Evolutionary conservation across 1,140 invertebrate genomes (phyloP), one percentile per base, ranked within the genome.

Genomic region (Polyergus mexicanus): DNA sequence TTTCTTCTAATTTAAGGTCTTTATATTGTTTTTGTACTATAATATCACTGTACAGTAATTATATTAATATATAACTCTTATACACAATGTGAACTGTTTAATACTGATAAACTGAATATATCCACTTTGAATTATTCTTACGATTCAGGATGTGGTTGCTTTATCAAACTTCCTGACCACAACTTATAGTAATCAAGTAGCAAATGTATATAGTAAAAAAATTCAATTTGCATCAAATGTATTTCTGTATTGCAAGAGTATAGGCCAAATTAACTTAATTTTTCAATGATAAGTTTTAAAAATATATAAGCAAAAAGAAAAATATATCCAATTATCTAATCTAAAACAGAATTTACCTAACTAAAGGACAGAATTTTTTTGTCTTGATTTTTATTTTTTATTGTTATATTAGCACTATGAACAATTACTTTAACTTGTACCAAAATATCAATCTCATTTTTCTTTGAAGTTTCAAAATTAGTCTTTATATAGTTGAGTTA

Each of bases 111-210:
- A 51, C 44, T 16, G n/a, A 19, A 4, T 80, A 19, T 41, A 16
- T 68, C 19, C 28, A 19, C 58, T 51, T 74, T 69, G 28, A 62
- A 77, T 66, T 72, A 28, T 58, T 69, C 11, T 19, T 58, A 56
- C 32, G 6, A 10, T 66, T 25, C 66, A 89, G 91, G 91, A 92
- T 84, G 88, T 88, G 91, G 89, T 92, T n/a, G 11, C 65, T 86
- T 89, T 92, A 92, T 92, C 91, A 78, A 32, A 92, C 85, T 91
- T 92, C 91, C 91, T 60, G 62, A 35, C 54, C 75, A 47, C 58
- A 35, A 25, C 7, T 76, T 6, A n/a, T 58, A 69, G 66, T 88
- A 90, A 80, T 54, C 62, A 54, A 78, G 1, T 54, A 76, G 22
- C 22, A n/a, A 62, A 41, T 25, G 7, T 41, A 51, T 28, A 22